Percentiles rank a stretch among this genome's conserved stretches.
phyloP scores from a whole-genome alignment of 1,140 invertebrate species.

The Drosophila teissieri region DNA sequence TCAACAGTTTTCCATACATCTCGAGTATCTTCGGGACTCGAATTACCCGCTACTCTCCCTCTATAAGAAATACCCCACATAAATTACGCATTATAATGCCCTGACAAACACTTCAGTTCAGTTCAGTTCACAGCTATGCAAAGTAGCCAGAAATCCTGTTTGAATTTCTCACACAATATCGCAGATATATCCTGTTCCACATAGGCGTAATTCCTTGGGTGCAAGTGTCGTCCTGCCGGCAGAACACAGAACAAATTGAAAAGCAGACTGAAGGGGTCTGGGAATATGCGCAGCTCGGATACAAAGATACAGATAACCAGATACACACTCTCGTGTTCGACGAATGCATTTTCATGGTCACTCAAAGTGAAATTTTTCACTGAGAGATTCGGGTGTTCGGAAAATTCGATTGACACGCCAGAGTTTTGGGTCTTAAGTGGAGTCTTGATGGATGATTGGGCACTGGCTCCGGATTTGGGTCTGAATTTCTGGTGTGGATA shows the following conservation, averaged over 20 bases:
- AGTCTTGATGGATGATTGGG: constrained; percentile 60
- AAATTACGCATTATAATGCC: constrained; percentile 30
- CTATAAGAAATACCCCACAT: constrained; percentile 36
- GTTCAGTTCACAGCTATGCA: constrained; percentile 18
- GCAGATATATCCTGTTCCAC: constrained; percentile 40
- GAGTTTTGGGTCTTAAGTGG: constrained; percentile 42
- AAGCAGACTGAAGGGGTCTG: constrained; percentile 6
- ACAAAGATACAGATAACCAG: constrained; percentile 6
- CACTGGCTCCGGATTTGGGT: constrained; percentile 3
- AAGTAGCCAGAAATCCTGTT: constrained; percentile 61
- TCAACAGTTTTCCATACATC: constrained; percentile 12
- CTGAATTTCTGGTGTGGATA: constrained; percentile 56
- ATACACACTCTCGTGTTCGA: constrained; percentile 51
- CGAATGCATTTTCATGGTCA: constrained; percentile 82
- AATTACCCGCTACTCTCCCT: constrained; percentile 16
- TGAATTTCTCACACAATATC: constrained; percentile 28
- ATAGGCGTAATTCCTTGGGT: constrained; percentile 52
- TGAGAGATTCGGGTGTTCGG: constrained; percentile 19
- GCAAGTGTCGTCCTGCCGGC: constrained; percentile 67
- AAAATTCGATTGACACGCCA: constrained; percentile 52
- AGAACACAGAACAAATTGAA: constrained; percentile 82
- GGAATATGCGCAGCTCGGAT: constrained; percentile 3
- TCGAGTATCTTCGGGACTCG: constrained; percentile 15
- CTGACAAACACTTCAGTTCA: constrained; percentile 1
- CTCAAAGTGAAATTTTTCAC: constrained; percentile 73